These are phyloP conservation scores for Xanthorhoe spadicearia DNA, from an alignment of 2,888 invertebrate genomes.

Conservation along the genomic window DNA sequence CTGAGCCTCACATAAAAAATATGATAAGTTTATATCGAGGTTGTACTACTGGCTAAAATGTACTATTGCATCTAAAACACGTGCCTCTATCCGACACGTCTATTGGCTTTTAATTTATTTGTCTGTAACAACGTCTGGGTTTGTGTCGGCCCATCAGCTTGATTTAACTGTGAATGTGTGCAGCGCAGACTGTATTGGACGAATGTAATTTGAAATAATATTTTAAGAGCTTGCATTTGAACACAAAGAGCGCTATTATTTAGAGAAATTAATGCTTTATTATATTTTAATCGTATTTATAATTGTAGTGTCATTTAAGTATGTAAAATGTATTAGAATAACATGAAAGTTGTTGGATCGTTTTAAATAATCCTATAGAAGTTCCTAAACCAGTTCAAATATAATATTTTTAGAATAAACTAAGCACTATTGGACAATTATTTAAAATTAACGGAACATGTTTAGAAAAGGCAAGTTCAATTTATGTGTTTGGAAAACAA, in stretches of 20 bases:
- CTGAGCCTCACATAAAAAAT: too few species aligned
- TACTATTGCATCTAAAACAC: background rate
- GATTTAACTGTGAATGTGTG: constrained; percentile 36
- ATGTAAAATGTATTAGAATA: too few species aligned
- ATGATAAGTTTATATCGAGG: background rate
- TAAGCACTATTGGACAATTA: too few species aligned
- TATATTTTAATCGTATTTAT: too few species aligned
- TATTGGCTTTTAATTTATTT: constrained; percentile 75
- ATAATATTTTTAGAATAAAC: background rate
- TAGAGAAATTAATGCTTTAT: too few species aligned
- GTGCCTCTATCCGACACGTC: constrained; percentile 44
- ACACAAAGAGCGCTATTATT: background rate
- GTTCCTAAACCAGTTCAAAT: background rate
- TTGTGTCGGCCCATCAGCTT: constrained; percentile 38
- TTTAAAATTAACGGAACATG: background rate
- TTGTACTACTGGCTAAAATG: constrained; percentile 6
- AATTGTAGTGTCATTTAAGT: too few species aligned
- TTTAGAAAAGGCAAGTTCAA: too few species aligned
- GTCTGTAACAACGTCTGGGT: constrained; percentile 53
- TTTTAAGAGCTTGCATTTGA: background rate
- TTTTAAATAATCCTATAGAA: too few species aligned
- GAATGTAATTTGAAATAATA: background rate
- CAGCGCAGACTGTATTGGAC: constrained; percentile 6
- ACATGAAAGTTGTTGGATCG: too few species aligned
- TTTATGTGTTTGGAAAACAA: too few species aligned